These are phyloP conservation scores for Autographa gamma DNA, from an alignment of 2,888 invertebrate species.

Conservation along the genomic window DNA sequence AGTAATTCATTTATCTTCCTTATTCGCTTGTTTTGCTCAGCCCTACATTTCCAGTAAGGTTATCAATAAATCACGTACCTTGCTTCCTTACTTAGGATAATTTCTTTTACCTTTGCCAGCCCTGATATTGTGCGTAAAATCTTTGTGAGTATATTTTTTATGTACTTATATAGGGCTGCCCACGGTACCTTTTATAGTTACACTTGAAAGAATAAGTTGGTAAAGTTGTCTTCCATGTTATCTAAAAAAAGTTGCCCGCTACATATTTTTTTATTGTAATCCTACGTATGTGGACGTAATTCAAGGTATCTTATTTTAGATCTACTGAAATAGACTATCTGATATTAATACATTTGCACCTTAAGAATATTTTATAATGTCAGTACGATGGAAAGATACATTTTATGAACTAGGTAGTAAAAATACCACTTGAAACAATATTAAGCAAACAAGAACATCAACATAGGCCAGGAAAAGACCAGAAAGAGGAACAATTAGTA, in stretches of 20 bases:
- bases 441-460: too few species aligned
- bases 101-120: conserved; percentile 73
- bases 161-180: conserved; percentile 53
- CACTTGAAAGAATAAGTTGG: conserved; percentile 39
- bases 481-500: too few species aligned
- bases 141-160: conserved; percentile 70
- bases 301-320: too few species aligned
- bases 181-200: conserved; percentile 38
- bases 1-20: conserved; percentile 86
- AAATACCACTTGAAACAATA: too few species aligned
- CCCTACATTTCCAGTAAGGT: conserved; percentile 74
- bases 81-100: conserved; percentile 78
- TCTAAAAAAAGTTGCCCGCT: conserved; percentile 44
- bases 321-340: too few species aligned
- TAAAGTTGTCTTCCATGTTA: conserved; percentile 33
- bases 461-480: too few species aligned
- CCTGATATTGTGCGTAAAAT: conserved; percentile 70
- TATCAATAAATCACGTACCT: conserved; percentile 85
- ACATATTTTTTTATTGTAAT: not conserved
- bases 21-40: conserved; percentile 80
- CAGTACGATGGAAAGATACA: too few species aligned
- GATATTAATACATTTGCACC: too few species aligned
- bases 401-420: too few species aligned
- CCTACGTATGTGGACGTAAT: not conserved
- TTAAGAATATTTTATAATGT: too few species aligned